Evolutionary conservation across 2,797 vertebrate species (phyloP).

Genomic region (Ctenopoma kingsleyae): DNA sequence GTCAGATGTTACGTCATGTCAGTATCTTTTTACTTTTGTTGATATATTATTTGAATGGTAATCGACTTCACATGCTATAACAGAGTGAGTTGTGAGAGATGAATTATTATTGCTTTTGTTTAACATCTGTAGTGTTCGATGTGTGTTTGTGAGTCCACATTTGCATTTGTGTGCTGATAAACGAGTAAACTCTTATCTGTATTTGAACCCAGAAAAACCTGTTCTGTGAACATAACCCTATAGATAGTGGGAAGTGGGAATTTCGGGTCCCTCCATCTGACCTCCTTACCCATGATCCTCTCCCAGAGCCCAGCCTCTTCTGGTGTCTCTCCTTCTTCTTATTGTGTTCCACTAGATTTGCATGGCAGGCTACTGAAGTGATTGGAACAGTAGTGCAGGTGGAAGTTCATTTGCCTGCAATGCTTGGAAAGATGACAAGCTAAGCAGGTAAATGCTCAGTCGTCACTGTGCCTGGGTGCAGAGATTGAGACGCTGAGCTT

Average conservation of each 20-base stretch:
- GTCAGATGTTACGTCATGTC: too few relatives aligned
- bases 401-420: constrained; percentile 80
- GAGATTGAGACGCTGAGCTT: constrained; percentile 2
- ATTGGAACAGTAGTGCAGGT: constrained; percentile 52
- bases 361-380: constrained; percentile 66
- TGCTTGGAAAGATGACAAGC: constrained; percentile 38
- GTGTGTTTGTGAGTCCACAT: constrained; percentile 11
- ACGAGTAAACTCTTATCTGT: constrained; percentile 24
- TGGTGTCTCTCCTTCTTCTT: constrained; percentile 19
- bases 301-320: background rate
- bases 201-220: background rate
- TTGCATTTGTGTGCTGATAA: constrained; percentile 56
- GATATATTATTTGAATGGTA: background rate
- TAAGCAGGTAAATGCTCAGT: constrained; percentile 21
- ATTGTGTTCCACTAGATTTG: constrained; percentile 74
- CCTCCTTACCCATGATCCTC: background rate
- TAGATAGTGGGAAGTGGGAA: background rate
- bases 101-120: background rate
- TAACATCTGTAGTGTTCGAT: background rate
- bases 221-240: background rate
- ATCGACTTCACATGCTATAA: background rate
- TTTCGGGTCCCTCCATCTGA: background rate
- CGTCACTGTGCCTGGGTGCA: background rate
- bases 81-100: background rate
- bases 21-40: background rate